phyloP scores from a whole-genome alignment of 2,113 vertebrate species.

The human region DNA sequence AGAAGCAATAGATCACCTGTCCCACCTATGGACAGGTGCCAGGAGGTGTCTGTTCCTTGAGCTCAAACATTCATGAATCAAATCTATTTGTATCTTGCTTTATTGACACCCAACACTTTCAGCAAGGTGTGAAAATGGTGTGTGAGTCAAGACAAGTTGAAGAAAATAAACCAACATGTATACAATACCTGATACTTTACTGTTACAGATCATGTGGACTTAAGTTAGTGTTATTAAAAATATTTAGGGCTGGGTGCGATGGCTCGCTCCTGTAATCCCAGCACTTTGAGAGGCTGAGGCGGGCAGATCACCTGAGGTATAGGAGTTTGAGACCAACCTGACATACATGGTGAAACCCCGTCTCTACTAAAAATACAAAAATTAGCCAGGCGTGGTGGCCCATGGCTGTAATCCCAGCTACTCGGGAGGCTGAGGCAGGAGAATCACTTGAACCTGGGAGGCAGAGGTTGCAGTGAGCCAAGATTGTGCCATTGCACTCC shows the following conservation, averaged over 20 bases:
- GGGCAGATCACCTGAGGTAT: too few species aligned
- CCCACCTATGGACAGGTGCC: neutral
- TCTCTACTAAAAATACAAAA: too few species aligned
- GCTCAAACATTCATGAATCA: neutral
- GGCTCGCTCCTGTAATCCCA: too few species aligned
- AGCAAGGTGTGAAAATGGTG: slow-evolving; percentile 20
- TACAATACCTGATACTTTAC: neutral
- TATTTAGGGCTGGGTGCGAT: neutral
- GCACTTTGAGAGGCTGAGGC: too few species aligned
- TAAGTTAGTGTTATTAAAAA: neutral
- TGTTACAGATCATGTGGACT: neutral
- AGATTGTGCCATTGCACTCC: too few species aligned
- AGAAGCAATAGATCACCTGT: neutral
- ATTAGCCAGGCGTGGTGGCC: too few species aligned
- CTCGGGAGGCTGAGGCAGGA: too few species aligned
- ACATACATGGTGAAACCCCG: too few species aligned
- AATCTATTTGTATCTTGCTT: neutral
- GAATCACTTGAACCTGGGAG: too few species aligned
- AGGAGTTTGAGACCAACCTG: too few species aligned
- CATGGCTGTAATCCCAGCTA: too few species aligned
- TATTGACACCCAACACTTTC: neutral
- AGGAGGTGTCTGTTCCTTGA: slow-evolving; percentile 11
- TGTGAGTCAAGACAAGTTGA: neutral
- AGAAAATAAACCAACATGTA: neutral
- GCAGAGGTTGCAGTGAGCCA: too few species aligned